Base-by-base conservation (phyloP, 2,797 vertebrate species). In the Microctenopoma lineatum region DNA sequence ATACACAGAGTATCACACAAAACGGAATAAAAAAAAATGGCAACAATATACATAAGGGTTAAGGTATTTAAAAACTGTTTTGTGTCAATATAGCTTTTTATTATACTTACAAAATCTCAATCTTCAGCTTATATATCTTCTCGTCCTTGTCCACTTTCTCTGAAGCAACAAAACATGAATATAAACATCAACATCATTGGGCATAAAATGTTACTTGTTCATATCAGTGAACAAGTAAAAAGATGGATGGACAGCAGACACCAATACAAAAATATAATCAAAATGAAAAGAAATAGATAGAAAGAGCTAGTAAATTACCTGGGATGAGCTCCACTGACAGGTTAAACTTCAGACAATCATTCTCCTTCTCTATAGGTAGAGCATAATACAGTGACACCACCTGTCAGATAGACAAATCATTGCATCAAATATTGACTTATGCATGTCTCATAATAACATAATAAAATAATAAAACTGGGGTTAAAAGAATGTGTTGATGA, bases 361-460 rank as follows among this genome's bases (percentile, higher is more conserved):
- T 77, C 4, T 77, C 78, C 36, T 53, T 83, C 1, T 92, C 91
- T 0, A 84, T 87, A 6, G 90, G 66, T 21, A 93, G 81, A 80
- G 94, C 92, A 0, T 96, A 93, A 84, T 95, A 96, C 46, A 93
- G 0, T 0, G 95, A 95, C 60, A 94, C 86, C 65, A 96, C 87
- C 94, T 95, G 74, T 44, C 36, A 67, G 13, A 75, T 0, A 41
- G 10, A 71, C 9, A 67, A 45, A 45, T 18, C 44, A 45, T 18
- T 8, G 4, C 9, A 7, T 44, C 10, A 2, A 7, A 34, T 32
- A 32, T 32, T 42, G 16, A 42, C 1, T 15, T 13, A 1, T 42
- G 13, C 1, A n/a, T 44, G 6, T 34, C 2, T 34, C 2, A 9
- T 34, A 32, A 32, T 5, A 42, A 15, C 15, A 44, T 5, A 44